Percentiles rank a stretch among this genome's conserved stretches.
Evolutionary conservation across 2,113 vertebrate genomes (phyloP).

Genomic region (Prietella phreatophila): DNA sequence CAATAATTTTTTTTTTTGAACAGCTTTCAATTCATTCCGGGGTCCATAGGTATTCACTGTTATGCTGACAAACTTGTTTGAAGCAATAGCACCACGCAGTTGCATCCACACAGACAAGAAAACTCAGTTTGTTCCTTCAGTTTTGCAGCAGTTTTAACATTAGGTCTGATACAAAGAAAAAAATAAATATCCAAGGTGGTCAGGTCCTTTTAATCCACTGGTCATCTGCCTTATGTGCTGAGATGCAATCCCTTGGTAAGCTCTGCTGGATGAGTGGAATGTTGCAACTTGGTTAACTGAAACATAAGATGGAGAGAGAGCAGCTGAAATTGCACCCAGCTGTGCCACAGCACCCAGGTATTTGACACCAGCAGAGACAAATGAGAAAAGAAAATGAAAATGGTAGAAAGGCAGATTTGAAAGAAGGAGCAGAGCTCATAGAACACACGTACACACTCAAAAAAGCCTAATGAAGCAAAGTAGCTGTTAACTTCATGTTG

Average conservation of each 20-base stretch:
- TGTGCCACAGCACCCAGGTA: constrained; percentile 36
- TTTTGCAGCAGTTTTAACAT: constrained; percentile 33
- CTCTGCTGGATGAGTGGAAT: constrained; percentile 17
- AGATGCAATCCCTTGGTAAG: constrained; percentile 32
- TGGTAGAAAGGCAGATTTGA: not conserved
- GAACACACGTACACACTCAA: not conserved
- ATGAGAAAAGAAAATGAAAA: not conserved
- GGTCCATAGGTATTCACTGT: not conserved
- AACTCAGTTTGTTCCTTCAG: constrained; percentile 19
- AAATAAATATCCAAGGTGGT: not conserved
- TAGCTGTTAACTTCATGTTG: not conserved
- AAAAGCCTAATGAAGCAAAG: not conserved
- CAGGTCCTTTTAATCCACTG: constrained; percentile 35
- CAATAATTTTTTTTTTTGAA: no score
- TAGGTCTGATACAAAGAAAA: not conserved
- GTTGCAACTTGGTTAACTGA: constrained; percentile 26
- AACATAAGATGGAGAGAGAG: constrained; percentile 35
- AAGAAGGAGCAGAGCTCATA: not conserved
- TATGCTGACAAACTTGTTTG: not conserved
- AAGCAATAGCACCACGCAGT: not conserved
- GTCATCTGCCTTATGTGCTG: constrained; percentile 34
- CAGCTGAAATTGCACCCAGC: constrained; percentile 35
- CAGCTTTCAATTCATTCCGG: not conserved
- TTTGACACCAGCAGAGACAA: constrained; percentile 1
- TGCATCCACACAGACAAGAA: constrained; percentile 4